These are phyloP conservation scores for Frankliniella intonsa DNA, from an alignment of 2,888 invertebrate species.

Conservation along the genomic window DNA sequence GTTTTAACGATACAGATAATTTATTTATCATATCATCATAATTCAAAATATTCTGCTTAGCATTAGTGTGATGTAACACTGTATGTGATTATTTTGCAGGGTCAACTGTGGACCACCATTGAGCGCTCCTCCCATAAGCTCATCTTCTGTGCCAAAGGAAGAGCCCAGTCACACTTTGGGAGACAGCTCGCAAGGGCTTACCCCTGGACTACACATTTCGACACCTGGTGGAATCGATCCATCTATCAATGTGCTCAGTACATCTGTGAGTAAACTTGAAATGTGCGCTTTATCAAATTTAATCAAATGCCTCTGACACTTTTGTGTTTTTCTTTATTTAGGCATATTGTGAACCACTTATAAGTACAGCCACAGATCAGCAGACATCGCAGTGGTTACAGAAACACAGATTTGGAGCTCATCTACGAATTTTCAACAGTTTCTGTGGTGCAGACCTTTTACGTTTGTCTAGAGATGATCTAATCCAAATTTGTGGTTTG, in stretches of 20 bases:
- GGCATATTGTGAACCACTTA: conserved; percentile 46
- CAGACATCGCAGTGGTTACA: conserved; percentile 79
- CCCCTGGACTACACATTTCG: background rate
- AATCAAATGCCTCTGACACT: background rate
- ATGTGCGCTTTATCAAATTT: no score
- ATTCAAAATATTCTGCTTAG: no score
- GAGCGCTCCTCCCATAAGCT: conserved; percentile 8
- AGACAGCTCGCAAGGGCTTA: conserved; percentile 1
- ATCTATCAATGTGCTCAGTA: background rate
- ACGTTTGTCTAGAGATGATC: conserved; percentile 82
- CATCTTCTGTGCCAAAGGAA: background rate
- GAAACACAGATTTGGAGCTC: conserved; percentile 69
- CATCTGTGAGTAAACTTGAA: background rate
- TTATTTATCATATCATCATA: no score
- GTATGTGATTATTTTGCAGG: background rate
- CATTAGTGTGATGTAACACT: no score
- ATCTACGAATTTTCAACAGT: conserved; percentile 71
- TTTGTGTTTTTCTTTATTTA: conserved; percentile 26
- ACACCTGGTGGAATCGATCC: background rate
- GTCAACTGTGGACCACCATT: conserved; percentile 8
- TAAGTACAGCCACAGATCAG: conserved; percentile 62
- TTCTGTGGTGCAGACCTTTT: conserved; percentile 87
- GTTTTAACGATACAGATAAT: no score
- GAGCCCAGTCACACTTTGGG: background rate
- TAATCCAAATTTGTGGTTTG: conserved; percentile 90